Conservation (phyloP, 1,140 invertebrate species). For the Capitella teleta region DNA sequence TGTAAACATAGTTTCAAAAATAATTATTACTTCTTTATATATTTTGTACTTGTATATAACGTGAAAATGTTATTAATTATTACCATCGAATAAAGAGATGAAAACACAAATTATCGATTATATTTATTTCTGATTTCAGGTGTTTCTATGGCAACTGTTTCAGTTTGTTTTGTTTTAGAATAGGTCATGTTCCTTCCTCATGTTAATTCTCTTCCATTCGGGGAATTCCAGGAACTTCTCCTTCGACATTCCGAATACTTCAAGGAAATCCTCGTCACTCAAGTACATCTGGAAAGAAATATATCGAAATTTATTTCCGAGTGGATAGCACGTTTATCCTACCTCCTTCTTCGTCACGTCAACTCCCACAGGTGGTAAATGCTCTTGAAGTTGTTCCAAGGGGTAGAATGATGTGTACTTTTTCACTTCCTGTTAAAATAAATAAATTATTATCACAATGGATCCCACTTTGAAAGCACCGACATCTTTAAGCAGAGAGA, state of each 20-base stretch:
- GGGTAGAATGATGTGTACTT: slow-evolving; percentile 62
- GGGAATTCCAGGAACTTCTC: slow-evolving; percentile 63
- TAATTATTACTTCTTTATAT: too few species aligned
- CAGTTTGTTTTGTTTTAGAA: too few species aligned
- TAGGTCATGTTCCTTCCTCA: too few species aligned
- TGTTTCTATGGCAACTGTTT: too few species aligned
- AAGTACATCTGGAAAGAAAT: slow-evolving; percentile 55
- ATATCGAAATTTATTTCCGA: slow-evolving; percentile 49
- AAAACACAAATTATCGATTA: too few species aligned
- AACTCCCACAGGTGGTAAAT: slow-evolving; percentile 61
- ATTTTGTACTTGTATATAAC: too few species aligned
- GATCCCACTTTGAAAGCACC: background rate
- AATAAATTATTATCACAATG: background rate
- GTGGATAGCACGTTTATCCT: slow-evolving; percentile 43
- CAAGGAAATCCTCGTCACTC: slow-evolving; percentile 69
- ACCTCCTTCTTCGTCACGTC: slow-evolving; percentile 72
- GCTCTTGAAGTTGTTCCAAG: slow-evolving; percentile 53
- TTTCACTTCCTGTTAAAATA: slow-evolving; percentile 52
- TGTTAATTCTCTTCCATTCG: slow-evolving; percentile 70
- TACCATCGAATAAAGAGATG: too few species aligned
- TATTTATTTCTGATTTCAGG: too few species aligned
- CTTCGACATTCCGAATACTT: slow-evolving; percentile 69
- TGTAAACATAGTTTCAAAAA: too few species aligned
- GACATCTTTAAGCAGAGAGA: background rate
- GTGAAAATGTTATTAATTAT: too few species aligned